Base-by-base conservation (phyloP, 1,140 invertebrate species). In the Zaprionus gabonicus region DNA sequence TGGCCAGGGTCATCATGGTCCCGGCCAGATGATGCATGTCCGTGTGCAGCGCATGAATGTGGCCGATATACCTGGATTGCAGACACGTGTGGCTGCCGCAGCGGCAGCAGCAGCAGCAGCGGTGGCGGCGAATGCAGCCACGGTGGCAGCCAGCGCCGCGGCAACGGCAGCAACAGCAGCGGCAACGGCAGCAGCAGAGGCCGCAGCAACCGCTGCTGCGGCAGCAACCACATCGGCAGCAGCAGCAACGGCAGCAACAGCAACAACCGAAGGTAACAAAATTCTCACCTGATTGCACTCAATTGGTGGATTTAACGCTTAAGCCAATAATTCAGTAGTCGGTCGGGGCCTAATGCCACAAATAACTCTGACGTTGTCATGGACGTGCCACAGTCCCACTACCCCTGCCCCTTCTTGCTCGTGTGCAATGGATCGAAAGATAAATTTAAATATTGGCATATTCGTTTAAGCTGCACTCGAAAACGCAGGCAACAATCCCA, bases 361-460 rank as follows among this genome's bases (percentile, higher is more conserved):
- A 71, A 64, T 56, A 56, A 62, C 57, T 49, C 56, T 51, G 23
- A 49, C n/a, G 41, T 58, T 72, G 62, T 36, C 56, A 51, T 69
- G 44, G 56, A 13, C 49, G 44, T 31, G 28, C 28, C 46, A n/a
- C 55, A 59, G 17, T 5, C 7, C 28, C 20, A 27, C 17, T 56
- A 23, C 63, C 31, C 27, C 25, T 27, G n/a, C 49, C 23, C 15
- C 23, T 9, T 28, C 20, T 1, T 1, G 36, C 13, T 31, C 63
- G 72, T 70, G 82, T 82, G 82, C 78, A 85, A 86, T 85, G 82
- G 72, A 64, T 53, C 70, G 76, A 64, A 86, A 86, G 82, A 85
- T 86, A 85, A 85, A 85, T 85, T 82, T 75, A 82, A 82, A 87
- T 75, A 75, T 70, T 51, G 20, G 46, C 46, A 53, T 46, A 46